These are phyloP conservation scores for Temnopleurus reevesii DNA, from an alignment of 53 echinoderm and acorn worm genomes.

Conservation along the genomic window DNA sequence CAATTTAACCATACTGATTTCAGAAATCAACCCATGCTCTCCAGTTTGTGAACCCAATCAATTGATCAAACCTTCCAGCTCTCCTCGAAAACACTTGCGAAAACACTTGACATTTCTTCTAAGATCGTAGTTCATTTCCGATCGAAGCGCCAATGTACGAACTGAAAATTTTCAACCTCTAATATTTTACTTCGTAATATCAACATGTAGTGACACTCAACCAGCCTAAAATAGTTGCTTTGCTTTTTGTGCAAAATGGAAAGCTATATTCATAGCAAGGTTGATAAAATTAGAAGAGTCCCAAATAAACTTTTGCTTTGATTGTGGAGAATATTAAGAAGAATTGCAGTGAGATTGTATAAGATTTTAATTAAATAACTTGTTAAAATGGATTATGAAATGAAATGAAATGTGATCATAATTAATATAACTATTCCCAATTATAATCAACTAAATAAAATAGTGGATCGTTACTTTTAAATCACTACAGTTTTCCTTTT, in stretches of 20 bases:
- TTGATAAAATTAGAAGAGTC: not conserved
- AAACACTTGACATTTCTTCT: conserved; percentile 19
- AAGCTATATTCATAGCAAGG: too few species aligned
- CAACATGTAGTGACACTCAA: not conserved
- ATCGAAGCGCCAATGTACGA: not conserved
- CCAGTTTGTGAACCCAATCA: conserved; percentile 2
- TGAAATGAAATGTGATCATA: too few species aligned
- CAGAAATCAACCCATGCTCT: not conserved
- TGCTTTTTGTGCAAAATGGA: not conserved
- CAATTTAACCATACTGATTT: not conserved
- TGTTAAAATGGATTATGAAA: too few species aligned
- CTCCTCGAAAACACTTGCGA: not conserved
- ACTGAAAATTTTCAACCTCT: not conserved
- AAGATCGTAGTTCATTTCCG: not conserved
- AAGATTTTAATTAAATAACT: too few species aligned
- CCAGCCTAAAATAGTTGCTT: not conserved
- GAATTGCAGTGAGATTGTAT: not conserved
- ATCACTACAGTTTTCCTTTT: too few species aligned
- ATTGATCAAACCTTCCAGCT: not conserved
- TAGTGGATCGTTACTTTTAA: too few species aligned
- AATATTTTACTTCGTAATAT: not conserved
- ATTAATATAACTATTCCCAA: too few species aligned
- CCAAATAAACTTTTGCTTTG: not conserved
- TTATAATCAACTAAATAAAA: too few species aligned
- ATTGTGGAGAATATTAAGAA: not conserved